phyloP scores from a whole-genome alignment of 2,797 vertebrate genomes.

The Oceanodroma leucorhoa region DNA sequence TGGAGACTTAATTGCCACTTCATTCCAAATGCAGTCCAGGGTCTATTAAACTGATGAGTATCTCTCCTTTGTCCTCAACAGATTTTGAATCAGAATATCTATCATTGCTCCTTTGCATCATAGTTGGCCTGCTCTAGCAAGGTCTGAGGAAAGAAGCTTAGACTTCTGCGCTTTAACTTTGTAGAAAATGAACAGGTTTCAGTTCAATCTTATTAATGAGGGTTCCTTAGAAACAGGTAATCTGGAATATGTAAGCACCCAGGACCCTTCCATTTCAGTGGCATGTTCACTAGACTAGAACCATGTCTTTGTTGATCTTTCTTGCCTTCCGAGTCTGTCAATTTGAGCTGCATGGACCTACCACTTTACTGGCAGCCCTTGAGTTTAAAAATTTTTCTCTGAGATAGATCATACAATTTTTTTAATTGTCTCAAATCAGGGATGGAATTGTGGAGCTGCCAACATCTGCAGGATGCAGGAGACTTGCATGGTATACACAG shows the following conservation, averaged over 20 bases:
- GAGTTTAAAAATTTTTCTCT: neutral
- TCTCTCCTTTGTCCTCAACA: neutral
- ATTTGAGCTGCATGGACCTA: neutral
- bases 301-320: neutral
- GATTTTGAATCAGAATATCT: neutral
- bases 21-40: neutral
- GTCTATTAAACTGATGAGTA: neutral
- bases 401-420: neutral
- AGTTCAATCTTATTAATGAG: neutral
- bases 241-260: neutral
- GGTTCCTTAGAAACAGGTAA: neutral
- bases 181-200: neutral
- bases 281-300: neutral
- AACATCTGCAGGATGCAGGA: neutral
- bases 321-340: neutral
- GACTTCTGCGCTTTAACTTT: neutral
- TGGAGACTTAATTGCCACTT: neutral
- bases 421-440: neutral
- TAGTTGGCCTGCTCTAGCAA: neutral
- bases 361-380: accelerated
- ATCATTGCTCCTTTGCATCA: neutral
- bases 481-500: neutral
- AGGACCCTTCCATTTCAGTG: neutral
- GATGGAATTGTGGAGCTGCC: neutral
- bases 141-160: neutral